Evolutionary conservation across 2,797 vertebrate genomes (phyloP).

Genomic region (Poeciliopsis presidionis): DNA sequence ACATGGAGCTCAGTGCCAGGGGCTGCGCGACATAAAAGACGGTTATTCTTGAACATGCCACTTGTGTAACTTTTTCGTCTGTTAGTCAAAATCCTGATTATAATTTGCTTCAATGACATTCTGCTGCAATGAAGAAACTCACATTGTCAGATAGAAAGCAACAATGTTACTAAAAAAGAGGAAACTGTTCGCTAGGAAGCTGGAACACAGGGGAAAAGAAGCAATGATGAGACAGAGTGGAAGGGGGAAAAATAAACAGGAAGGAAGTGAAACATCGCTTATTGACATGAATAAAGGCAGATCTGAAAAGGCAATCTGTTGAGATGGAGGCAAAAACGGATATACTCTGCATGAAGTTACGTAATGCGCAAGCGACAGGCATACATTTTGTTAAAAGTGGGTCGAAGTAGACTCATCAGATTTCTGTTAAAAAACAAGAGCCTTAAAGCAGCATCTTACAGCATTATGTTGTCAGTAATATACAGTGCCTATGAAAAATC

Average conservation of each 20-base stretch:
- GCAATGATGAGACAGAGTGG: slow-evolving; percentile 12
- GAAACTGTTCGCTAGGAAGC: slow-evolving; percentile 17
- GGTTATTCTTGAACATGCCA: slow-evolving; percentile 46
- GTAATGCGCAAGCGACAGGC: slow-evolving; percentile 33
- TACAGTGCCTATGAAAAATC: background rate
- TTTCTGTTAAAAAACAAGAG: slow-evolving; percentile 19
- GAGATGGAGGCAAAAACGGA: slow-evolving; percentile 24
- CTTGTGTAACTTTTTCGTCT: slow-evolving; percentile 41
- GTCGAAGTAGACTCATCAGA: slow-evolving; percentile 18
- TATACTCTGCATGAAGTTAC: slow-evolving; percentile 37
- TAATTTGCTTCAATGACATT: slow-evolving; percentile 20
- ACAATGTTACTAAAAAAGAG: slow-evolving; percentile 4
- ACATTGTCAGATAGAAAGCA: slow-evolving; percentile 20
- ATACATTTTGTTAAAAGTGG: slow-evolving; percentile 32
- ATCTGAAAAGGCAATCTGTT: slow-evolving; percentile 26
- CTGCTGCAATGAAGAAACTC: background rate
- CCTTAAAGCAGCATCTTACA: background rate
- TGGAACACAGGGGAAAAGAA: slow-evolving; percentile 15
- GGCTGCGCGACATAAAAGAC: slow-evolving; percentile 46
- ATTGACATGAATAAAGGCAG: slow-evolving; percentile 46
- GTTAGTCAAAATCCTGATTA: slow-evolving; percentile 14
- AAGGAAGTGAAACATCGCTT: slow-evolving; percentile 21
- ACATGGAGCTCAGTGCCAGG: slow-evolving; percentile 28
- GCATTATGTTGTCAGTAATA: background rate
- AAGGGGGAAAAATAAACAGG: slow-evolving; percentile 7